These are phyloP conservation scores for Cosmia trapezina DNA, from an alignment of 2,888 invertebrate genomes.

Conservation along the genomic window DNA sequence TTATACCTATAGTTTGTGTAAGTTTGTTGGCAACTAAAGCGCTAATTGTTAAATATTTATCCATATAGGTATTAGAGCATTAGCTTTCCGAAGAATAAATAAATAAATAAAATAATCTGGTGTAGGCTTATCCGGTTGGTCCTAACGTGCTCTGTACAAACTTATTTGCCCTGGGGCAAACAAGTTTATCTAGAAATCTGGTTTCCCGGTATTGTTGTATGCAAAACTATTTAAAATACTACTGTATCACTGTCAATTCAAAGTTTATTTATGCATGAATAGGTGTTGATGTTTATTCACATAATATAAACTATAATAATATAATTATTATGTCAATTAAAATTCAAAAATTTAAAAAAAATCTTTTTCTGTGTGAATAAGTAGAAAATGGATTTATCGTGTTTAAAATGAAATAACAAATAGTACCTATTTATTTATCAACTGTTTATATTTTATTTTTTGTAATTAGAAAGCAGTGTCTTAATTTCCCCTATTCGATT, in stretches of 20 bases:
- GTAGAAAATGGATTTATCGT: not conserved
- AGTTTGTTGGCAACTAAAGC: not conserved
- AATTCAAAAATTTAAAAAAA: not conserved
- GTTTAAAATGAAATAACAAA: not conserved
- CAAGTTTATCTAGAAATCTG: not conserved
- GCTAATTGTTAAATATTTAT: not conserved
- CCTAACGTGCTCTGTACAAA: not conserved
- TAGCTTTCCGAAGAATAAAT: not conserved
- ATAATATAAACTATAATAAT: not conserved
- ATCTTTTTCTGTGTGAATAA: not conserved
- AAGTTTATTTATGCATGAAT: not conserved
- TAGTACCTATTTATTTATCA: not conserved
- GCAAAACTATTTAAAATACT: slow-evolving; percentile 6
- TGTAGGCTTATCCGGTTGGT: not conserved
- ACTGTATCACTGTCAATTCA: not conserved
- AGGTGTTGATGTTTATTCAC: not conserved
- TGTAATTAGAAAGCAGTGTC: not conserved
- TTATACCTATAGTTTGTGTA: not conserved
- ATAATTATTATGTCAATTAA: no score
- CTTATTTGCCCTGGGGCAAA: not conserved
- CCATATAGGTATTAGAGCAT: no score
- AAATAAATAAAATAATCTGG: not conserved
- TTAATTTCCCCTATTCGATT: not conserved
- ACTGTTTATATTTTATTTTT: not conserved
- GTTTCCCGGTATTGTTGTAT: not conserved